phyloP scores from a whole-genome alignment of 1,140 invertebrate species.

The Agrilus planipennis region DNA sequence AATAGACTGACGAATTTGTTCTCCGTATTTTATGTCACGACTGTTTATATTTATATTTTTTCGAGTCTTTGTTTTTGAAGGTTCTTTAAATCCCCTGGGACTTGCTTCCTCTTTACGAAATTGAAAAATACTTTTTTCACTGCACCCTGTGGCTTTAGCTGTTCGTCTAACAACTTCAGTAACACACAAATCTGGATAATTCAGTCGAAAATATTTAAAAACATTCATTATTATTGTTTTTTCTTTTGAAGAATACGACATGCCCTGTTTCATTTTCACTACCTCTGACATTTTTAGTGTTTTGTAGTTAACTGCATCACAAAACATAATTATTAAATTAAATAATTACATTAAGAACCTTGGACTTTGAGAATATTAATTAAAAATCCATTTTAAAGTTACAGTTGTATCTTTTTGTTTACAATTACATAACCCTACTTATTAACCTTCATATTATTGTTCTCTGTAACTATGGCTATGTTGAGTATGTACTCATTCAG shows the following conservation, averaged over 20 bases:
- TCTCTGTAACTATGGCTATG: no score
- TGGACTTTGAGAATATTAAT: no score
- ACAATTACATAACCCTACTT: no score
- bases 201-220: conserved; percentile 26
- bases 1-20: conserved; percentile 21
- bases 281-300: conserved; percentile 11
- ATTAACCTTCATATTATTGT: no score
- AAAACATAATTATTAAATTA: conserved; percentile 3
- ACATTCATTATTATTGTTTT: conserved; percentile 31
- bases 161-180: conserved; percentile 27
- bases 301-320: conserved; percentile 1
- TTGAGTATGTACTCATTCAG: no score
- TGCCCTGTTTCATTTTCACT: conserved; percentile 31
- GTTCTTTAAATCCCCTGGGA: conserved; percentile 26
- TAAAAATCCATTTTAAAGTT: no score
- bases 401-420: no score
- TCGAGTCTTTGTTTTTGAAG: conserved; percentile 26
- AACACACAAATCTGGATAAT: conserved; percentile 25
- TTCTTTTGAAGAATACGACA: conserved; percentile 29
- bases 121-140: conserved; percentile 30
- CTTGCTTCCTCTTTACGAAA: conserved; percentile 30
- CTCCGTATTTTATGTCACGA: conserved; percentile 27
- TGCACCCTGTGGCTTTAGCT: conserved; percentile 28
- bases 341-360: no score
- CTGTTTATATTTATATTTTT: conserved; percentile 29